phyloP scores from a whole-genome alignment of 2,888 invertebrate species.

The Eilema sororculum region DNA sequence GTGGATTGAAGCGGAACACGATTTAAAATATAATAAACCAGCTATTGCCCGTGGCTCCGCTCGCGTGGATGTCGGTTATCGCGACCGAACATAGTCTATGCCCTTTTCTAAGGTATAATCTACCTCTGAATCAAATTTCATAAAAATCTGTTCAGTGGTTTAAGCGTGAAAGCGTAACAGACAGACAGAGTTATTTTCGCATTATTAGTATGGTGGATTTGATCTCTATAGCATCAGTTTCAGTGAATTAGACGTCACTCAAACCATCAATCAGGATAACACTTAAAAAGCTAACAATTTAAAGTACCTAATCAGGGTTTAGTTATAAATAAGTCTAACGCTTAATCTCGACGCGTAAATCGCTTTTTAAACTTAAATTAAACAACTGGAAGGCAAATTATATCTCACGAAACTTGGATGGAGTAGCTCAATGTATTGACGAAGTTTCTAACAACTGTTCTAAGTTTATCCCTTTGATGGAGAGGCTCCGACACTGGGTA shows the following conservation, averaged over 20 bases:
- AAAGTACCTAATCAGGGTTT: neutral
- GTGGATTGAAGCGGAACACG: too few relatives aligned
- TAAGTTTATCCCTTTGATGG: conserved; percentile 10
- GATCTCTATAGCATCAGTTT: neutral
- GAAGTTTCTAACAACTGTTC: conserved; percentile 18
- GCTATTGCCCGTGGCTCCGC: too few relatives aligned
- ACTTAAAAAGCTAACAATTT: neutral
- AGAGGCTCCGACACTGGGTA: neutral
- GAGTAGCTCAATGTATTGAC: conserved; percentile 28
- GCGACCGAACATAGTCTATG: too few relatives aligned
- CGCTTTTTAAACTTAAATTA: conserved; percentile 51
- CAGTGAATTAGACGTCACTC: neutral
- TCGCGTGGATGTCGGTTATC: too few relatives aligned
- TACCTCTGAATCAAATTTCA: too few relatives aligned
- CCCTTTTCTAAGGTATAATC: too few relatives aligned
- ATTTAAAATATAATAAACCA: too few relatives aligned
- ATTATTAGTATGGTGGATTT: neutral
- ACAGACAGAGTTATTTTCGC: too few relatives aligned
- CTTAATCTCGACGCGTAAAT: conserved; percentile 45
- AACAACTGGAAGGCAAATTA: conserved; percentile 39
- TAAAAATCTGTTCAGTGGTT: too few relatives aligned
- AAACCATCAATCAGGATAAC: neutral
- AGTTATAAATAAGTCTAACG: conserved; percentile 20
- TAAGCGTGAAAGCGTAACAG: too few relatives aligned
- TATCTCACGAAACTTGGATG: conserved; percentile 33